phyloP scores from a whole-genome alignment of 2,113 vertebrate species.

The Clarias batrachus region DNA sequence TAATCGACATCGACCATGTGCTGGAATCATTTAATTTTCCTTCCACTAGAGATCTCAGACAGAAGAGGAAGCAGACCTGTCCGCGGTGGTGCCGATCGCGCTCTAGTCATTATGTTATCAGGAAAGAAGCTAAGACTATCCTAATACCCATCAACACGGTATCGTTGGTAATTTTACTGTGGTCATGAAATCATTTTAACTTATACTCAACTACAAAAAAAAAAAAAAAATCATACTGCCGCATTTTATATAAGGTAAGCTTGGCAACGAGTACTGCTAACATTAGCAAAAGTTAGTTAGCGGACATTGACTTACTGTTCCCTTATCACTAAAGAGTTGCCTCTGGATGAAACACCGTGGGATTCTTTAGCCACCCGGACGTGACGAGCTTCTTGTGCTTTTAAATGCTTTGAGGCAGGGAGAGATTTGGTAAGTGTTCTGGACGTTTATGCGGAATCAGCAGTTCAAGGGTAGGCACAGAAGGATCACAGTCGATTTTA shows the following conservation, averaged over 20 bases:
- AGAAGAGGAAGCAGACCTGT: neutral
- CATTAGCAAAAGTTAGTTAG: neutral
- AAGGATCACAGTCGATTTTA: neutral
- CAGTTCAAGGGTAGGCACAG: neutral
- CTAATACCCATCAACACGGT: neutral
- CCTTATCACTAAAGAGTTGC: neutral
- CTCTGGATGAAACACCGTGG: neutral
- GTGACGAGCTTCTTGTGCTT: neutral
- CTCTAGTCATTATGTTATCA: neutral
- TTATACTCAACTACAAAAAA: neutral
- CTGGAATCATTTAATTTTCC: neutral
- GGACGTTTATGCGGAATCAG: neutral
- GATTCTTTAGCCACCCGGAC: neutral
- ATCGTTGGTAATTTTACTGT: neutral
- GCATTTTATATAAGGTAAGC: neutral
- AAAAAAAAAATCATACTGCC: neutral
- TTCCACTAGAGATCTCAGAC: neutral
- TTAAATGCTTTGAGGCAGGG: neutral
- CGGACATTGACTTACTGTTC: neutral
- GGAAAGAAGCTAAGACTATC: neutral
- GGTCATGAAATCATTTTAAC: neutral
- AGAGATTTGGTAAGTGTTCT: neutral
- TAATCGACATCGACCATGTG: constrained; percentile 24
- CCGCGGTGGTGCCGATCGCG: too few relatives aligned
- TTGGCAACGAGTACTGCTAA: neutral